Conservation (phyloP, 2,113 vertebrate species). For the Mobula birostris region DNA sequence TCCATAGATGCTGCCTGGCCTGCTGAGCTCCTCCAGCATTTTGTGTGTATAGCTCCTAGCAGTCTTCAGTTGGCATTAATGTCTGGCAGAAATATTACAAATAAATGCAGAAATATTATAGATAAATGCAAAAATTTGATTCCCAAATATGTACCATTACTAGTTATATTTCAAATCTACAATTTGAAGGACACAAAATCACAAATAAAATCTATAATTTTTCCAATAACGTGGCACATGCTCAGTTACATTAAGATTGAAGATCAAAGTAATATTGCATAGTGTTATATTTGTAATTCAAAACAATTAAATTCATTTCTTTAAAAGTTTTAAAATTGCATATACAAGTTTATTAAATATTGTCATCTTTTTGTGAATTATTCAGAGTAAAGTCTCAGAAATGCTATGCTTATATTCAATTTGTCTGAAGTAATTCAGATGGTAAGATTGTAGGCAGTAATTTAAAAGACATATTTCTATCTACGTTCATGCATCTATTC, state of each 20-base stretch:
- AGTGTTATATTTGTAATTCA: constrained; percentile 20
- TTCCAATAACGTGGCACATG: constrained; percentile 14
- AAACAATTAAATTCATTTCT: constrained; percentile 6
- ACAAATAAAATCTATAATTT: not conserved
- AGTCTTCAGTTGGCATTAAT: not conserved
- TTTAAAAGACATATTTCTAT: not conserved
- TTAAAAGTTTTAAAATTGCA: not conserved
- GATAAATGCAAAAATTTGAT: not conserved
- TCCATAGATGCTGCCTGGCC: too few relatives aligned
- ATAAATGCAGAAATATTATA: not conserved
- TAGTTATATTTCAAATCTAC: not conserved
- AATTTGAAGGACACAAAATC: not conserved
- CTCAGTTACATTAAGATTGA: not conserved
- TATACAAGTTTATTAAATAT: constrained; percentile 19
- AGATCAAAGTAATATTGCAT: constrained; percentile 19
- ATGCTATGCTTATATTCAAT: not conserved
- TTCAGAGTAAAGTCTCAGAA: constrained; percentile 20
- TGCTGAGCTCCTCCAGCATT: too few relatives aligned
- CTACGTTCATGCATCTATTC: not conserved
- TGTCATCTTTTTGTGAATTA: not conserved
- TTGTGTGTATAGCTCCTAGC: not conserved
- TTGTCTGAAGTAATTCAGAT: not conserved
- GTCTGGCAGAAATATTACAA: not conserved
- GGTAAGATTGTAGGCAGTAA: not conserved
- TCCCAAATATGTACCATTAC: not conserved